Evolutionary conservation across 2,888 invertebrate species (phyloP).

Genomic region (Hydrotaea cyrtoneurina): DNA sequence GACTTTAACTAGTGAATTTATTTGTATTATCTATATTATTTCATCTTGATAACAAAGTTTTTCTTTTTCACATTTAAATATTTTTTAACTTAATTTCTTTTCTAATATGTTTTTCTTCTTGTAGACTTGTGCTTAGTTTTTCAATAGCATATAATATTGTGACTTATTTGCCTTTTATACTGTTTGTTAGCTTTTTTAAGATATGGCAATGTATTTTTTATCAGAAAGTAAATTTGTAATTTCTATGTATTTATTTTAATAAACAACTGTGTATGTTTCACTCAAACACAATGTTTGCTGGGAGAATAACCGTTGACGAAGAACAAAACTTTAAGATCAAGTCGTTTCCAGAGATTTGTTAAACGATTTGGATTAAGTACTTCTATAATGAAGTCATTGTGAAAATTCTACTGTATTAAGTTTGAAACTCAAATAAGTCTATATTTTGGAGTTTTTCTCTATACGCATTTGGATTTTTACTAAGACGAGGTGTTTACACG

Average conservation of each 20-base stretch:
- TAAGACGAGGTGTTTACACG: too few species aligned
- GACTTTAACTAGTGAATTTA: constrained; percentile 13
- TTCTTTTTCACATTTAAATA: background rate
- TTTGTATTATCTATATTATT: constrained; percentile 15
- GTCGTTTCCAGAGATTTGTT: too few species aligned
- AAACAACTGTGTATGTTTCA: background rate
- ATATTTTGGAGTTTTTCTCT: too few species aligned
- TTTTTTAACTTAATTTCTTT: constrained; percentile 3
- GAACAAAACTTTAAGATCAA: too few species aligned
- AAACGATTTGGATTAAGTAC: too few species aligned
- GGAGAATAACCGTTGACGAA: too few species aligned
- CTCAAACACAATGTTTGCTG: background rate
- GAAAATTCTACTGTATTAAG: too few species aligned
- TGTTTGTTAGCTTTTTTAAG: constrained; percentile 11
- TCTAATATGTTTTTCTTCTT: background rate
- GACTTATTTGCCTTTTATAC: constrained; percentile 17
- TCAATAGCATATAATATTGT: constrained; percentile 16
- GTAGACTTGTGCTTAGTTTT: constrained; percentile 29
- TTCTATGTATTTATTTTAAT: constrained; percentile 26
- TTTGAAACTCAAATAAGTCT: too few species aligned
- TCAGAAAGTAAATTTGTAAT: background rate
- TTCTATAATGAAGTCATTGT: too few species aligned
- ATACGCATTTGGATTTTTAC: too few species aligned
- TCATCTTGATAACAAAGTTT: background rate
- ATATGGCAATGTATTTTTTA: constrained; percentile 17